phyloP scores from a whole-genome alignment of 2,888 invertebrate genomes.

The Cephus pulcher region DNA sequence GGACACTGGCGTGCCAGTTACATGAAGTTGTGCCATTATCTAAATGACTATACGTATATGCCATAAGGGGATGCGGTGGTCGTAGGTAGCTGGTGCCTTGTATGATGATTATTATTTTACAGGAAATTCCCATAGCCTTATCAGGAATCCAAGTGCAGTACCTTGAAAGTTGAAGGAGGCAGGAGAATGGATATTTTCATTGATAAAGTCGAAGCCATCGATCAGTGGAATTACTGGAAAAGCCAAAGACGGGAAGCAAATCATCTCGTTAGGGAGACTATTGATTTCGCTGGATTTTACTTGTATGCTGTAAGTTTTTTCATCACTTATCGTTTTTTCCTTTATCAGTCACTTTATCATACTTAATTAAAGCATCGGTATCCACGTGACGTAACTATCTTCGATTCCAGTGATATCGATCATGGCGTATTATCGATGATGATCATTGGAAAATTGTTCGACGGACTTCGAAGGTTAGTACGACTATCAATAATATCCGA shows the following conservation, averaged over 20 bases:
- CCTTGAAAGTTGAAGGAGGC: neutral
- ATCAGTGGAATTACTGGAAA: neutral
- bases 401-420: neutral
- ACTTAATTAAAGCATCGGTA: neutral
- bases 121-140: neutral
- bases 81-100: conserved; percentile 61
- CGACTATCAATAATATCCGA: neutral
- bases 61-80: conserved; percentile 53
- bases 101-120: conserved; percentile 45
- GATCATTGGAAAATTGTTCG: neutral
- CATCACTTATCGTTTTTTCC: neutral
- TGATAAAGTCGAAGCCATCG: neutral
- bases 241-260: no score
- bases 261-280: neutral
- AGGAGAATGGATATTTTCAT: neutral
- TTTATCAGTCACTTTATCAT: neutral
- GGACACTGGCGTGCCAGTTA: conserved; percentile 25
- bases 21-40: conserved; percentile 53
- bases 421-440: neutral
- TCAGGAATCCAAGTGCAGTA: neutral
- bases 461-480: neutral
- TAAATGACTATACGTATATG: conserved; percentile 43
- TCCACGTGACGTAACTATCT: neutral
- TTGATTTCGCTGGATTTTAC: neutral
- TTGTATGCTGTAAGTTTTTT: neutral